Percentiles rank a stretch among this genome's conserved stretches.
Evolutionary conservation across 2,888 invertebrate genomes (phyloP).

Genomic region (Sphaerophoria taeniata): DNA sequence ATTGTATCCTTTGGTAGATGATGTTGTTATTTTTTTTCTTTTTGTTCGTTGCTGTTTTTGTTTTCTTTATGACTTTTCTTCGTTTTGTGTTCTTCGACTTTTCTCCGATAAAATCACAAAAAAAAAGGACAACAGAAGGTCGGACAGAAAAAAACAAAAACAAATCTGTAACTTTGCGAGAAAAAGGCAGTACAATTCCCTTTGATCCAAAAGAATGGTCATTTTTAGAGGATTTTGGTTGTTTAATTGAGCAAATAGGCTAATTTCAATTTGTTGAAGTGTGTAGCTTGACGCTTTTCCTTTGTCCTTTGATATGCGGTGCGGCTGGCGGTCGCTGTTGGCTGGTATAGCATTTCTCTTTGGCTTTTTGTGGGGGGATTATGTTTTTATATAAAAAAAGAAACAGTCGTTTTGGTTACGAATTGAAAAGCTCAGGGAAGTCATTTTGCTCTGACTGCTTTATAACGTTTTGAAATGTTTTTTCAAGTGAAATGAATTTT

Average conservation of each 20-base stretch:
- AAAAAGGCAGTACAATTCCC: conserved; percentile 44
- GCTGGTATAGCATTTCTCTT: not conserved
- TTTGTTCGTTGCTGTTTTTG: conserved; percentile 28
- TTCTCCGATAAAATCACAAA: not conserved
- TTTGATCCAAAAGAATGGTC: conserved; percentile 43
- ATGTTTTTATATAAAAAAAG: conserved; percentile 10
- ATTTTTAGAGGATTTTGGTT: conserved; percentile 64
- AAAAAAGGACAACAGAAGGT: not conserved
- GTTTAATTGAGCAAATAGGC: conserved; percentile 73
- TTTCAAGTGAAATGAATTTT: conserved; percentile 32
- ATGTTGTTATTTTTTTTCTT: not conserved
- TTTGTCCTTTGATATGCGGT: conserved; percentile 55
- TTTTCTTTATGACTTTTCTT: conserved; percentile 44
- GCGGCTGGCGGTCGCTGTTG: conserved; percentile 1
- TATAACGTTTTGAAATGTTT: not conserved
- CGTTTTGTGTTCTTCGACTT: conserved; percentile 17
- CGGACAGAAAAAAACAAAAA: not conserved
- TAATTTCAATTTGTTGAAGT: conserved; percentile 74
- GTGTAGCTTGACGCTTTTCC: conserved; percentile 51
- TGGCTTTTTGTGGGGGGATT: conserved; percentile 12
- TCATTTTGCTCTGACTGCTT: not conserved
- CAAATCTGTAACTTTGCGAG: conserved; percentile 31
- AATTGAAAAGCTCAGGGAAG: conserved; percentile 13
- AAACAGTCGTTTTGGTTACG: not conserved
- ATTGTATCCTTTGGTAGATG: conserved; percentile 51